Conservation (phyloP, 2,888 invertebrate genomes). For the Proisotoma minuta region DNA sequence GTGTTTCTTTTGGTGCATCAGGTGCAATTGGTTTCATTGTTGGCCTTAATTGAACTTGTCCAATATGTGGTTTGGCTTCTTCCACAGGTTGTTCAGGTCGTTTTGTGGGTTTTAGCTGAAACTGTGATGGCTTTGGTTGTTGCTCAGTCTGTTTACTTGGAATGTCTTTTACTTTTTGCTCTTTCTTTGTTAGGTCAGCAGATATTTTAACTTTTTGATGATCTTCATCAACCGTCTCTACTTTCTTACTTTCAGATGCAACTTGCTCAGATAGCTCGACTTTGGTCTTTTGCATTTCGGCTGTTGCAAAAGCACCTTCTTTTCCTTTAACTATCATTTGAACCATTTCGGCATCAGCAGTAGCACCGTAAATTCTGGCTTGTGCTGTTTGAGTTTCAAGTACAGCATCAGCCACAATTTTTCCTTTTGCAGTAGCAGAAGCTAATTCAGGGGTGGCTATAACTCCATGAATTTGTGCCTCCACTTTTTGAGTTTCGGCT, state of each 20-base stretch:
- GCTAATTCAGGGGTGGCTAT: too few relatives aligned
- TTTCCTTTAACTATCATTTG: too few relatives aligned
- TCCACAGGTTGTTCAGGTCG: neutral
- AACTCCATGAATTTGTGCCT: too few relatives aligned
- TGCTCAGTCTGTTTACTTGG: neutral
- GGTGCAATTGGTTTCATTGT: conserved; percentile 11
- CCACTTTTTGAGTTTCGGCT: too few relatives aligned
- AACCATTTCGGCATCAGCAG: too few relatives aligned
- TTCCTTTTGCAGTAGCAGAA: too few relatives aligned
- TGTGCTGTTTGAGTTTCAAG: too few relatives aligned
- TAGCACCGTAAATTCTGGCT: too few relatives aligned
- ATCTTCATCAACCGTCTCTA: too few relatives aligned
- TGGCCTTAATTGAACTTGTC: neutral
- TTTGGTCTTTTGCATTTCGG: neutral
- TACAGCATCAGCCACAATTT: too few relatives aligned
- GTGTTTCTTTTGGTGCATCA: conserved; percentile 30
- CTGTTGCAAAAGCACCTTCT: too few relatives aligned
- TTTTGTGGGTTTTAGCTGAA: conserved; percentile 2
- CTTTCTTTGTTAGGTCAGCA: neutral
- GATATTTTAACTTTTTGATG: neutral
- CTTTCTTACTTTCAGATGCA: neutral
- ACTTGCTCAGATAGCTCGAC: too few relatives aligned
- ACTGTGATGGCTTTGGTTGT: neutral
- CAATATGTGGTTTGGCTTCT: neutral
- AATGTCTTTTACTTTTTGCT: conserved; percentile 1